Evolutionary conservation across 2,888 invertebrate species (phyloP).

Genomic region (Eristalinus aeneus): DNA sequence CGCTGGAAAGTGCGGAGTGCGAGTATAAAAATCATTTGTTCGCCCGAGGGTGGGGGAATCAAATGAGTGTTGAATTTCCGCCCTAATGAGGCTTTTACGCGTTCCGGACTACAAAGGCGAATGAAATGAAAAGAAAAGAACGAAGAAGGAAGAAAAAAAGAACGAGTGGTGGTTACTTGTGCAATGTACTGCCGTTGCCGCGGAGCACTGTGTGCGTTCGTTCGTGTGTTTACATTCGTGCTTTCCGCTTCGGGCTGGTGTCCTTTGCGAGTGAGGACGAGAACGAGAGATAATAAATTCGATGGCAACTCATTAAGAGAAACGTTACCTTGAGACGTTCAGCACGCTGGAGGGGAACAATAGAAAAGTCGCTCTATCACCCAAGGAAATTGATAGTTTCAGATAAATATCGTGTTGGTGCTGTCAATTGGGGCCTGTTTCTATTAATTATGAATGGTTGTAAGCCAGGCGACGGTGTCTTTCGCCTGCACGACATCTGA

Average conservation of each 20-base stretch:
- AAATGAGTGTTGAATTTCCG: slow-evolving; percentile 69
- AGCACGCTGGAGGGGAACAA: slow-evolving; percentile 31
- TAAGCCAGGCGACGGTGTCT: neutral
- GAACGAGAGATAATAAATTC: slow-evolving; percentile 62
- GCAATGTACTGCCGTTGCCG: slow-evolving; percentile 16
- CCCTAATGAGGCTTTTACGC: slow-evolving; percentile 70
- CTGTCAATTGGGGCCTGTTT: slow-evolving; percentile 35
- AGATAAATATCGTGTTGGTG: slow-evolving; percentile 37
- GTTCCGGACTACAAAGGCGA: slow-evolving; percentile 59
- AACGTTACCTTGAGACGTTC: slow-evolving; percentile 42
- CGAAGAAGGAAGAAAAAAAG: neutral
- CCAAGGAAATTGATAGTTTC: slow-evolving; percentile 54
- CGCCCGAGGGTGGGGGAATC: slow-evolving; percentile 38
- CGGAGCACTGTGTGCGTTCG: neutral
- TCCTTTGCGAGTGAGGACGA: slow-evolving; percentile 38
- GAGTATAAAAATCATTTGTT: slow-evolving; percentile 60
- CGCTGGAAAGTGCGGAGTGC: slow-evolving; percentile 25
- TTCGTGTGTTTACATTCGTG: slow-evolving; percentile 55
- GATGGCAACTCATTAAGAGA: slow-evolving; percentile 62
- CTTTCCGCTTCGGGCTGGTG: slow-evolving; percentile 62
- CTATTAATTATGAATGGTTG: slow-evolving; percentile 38
- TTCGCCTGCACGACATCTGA: neutral
- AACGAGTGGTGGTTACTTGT: slow-evolving; percentile 38
- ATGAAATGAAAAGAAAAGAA: slow-evolving; percentile 2
- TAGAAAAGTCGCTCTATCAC: slow-evolving; percentile 36